phyloP scores from a whole-genome alignment of 2,888 invertebrate species.

The Macrostomum cliftonense region DNA sequence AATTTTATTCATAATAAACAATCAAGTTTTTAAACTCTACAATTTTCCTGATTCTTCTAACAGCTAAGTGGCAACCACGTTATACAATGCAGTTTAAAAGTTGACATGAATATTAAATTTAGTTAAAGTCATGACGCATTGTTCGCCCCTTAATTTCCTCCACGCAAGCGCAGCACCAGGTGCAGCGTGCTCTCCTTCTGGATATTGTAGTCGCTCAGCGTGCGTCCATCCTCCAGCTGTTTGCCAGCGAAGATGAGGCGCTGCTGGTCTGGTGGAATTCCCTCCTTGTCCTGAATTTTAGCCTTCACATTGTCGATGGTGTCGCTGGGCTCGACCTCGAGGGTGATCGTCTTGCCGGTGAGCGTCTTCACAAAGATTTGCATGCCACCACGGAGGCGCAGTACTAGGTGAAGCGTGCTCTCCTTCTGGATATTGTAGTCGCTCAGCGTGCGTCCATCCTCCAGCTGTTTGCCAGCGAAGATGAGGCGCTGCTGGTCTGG shows the following conservation, averaged over 20 bases:
- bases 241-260: conserved; percentile 79
- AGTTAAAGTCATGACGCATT: no score
- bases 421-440: conserved; percentile 91
- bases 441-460: conserved; percentile 75
- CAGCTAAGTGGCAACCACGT: no score
- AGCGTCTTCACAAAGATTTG: conserved; percentile 55
- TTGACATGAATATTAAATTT: no score
- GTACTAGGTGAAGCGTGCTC: conserved; percentile 72
- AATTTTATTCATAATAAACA: no score
- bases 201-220: conserved; percentile 78
- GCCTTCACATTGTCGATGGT: conserved; percentile 79
- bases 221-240: conserved; percentile 81
- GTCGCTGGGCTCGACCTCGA: conserved; percentile 57
- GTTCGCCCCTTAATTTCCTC: conserved; percentile 42
- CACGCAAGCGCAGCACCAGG: conserved; percentile 69
- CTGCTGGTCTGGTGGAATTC: conserved; percentile 52
- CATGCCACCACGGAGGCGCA: conserved; percentile 80
- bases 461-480: conserved; percentile 82
- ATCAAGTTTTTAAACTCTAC: no score
- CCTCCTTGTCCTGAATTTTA: conserved; percentile 44
- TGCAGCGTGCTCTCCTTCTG: conserved; percentile 88
- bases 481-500: conserved; percentile 63
- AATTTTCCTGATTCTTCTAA: no score
- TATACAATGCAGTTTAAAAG: no score
- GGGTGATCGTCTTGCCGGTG: conserved; percentile 36